Evolutionary conservation across 2,888 invertebrate species (phyloP).

Genomic region (Drosophila glabriapex): DNA sequence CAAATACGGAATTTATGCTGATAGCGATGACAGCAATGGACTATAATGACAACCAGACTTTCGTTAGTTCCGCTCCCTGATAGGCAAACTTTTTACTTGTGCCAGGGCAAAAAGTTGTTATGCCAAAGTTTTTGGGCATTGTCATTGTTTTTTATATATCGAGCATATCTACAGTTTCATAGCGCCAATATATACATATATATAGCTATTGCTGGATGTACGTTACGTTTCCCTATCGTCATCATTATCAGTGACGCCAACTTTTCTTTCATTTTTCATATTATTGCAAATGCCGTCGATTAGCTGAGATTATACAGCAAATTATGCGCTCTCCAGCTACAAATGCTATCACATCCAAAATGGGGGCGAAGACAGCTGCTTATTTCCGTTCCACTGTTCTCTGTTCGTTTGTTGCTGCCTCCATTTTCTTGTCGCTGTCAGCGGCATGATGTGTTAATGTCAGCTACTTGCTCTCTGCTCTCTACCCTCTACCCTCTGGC

Average conservation of each 20-base stretch:
- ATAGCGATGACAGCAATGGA: constrained; percentile 55
- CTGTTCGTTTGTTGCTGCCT: constrained; percentile 10
- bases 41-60: constrained; percentile 59
- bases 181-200: constrained; percentile 7
- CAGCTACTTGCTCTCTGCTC: constrained; percentile 51
- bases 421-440: constrained; percentile 64
- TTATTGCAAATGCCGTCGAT: constrained; percentile 80
- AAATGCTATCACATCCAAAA: constrained; percentile 2
- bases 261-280: constrained; percentile 75
- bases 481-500: constrained; percentile 14
- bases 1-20: constrained; percentile 79
- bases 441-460: constrained; percentile 78
- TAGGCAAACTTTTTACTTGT: constrained; percentile 74
- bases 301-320: constrained; percentile 78
- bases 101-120: constrained; percentile 59
- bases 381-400: constrained; percentile 54
- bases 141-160: constrained; percentile 67
- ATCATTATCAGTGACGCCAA: constrained; percentile 74
- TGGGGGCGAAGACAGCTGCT: constrained; percentile 34
- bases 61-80: constrained; percentile 53
- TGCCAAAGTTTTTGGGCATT: constrained; percentile 72
- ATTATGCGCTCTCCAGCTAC: constrained; percentile 61
- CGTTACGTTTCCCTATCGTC: constrained; percentile 65
- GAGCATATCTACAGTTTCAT: constrained; percentile 35
- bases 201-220: constrained; percentile 26